These are phyloP conservation scores for Arrhamphus sclerolepis DNA, from an alignment of 2,797 vertebrate genomes.

Conservation along the genomic window DNA sequence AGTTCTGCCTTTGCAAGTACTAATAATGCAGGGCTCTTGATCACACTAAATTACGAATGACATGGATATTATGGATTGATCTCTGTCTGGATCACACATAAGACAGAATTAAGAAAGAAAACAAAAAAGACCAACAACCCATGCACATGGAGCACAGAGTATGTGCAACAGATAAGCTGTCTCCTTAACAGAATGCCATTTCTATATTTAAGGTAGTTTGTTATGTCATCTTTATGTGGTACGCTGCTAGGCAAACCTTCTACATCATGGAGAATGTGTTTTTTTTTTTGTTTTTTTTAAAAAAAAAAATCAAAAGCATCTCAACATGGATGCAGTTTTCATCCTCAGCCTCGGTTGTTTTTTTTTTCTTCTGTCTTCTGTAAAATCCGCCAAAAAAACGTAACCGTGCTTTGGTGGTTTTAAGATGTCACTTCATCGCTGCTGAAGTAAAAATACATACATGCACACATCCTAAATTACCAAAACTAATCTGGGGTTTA, in stretches of 20 bases:
- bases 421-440: not conserved
- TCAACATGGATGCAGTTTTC: not conserved
- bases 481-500: slow-evolving; percentile 30
- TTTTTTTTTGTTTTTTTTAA: no score
- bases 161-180: slow-evolving; percentile 8
- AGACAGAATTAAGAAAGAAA: slow-evolving; percentile 20
- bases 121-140: not conserved
- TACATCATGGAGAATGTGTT: not conserved
- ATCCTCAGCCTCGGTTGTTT: not conserved
- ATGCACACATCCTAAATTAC: not conserved
- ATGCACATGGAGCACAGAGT: slow-evolving; percentile 1
- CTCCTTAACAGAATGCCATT: slow-evolving; percentile 4
- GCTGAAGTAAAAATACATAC: not conserved
- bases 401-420: not conserved
- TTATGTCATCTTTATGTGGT: not conserved
- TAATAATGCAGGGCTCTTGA: slow-evolving; percentile 72
- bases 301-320: slow-evolving; percentile 3
- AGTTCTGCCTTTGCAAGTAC: slow-evolving; percentile 20
- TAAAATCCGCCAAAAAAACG: no score
- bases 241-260: not conserved
- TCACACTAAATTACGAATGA: slow-evolving; percentile 79
- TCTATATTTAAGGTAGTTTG: slow-evolving; percentile 6
- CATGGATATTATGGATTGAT: slow-evolving; percentile 58
- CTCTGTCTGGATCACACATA: slow-evolving; percentile 35
- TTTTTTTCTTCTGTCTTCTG: not conserved